A percentile compares a stretch with the other conserved stretches of the same genome.
Evolutionary conservation across 2,113 vertebrate species (phyloP).

Genomic region (Paradoxurus hermaphroditus): DNA sequence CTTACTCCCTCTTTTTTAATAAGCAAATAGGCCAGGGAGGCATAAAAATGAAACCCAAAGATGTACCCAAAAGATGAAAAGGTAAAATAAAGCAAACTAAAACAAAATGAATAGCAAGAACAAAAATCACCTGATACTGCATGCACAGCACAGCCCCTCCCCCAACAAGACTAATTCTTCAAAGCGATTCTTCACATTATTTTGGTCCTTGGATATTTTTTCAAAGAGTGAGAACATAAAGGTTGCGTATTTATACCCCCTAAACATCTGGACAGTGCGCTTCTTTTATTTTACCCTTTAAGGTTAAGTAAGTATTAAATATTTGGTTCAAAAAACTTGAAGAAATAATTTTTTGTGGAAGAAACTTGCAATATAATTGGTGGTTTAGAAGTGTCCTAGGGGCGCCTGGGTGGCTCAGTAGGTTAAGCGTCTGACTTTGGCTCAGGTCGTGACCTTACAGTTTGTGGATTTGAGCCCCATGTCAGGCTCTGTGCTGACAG

Average conservation of each 20-base stretch:
- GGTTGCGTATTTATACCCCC: background rate
- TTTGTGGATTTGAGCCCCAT: too few relatives aligned
- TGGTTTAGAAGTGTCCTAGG: background rate
- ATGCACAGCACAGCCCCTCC: too few relatives aligned
- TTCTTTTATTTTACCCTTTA: background rate
- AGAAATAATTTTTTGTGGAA: background rate
- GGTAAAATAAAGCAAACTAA: background rate
- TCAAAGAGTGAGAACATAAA: background rate
- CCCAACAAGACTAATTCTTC: background rate
- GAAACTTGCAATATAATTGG: background rate
- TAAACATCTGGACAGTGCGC: background rate
- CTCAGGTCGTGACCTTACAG: too few relatives aligned
- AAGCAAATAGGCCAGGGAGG: background rate
- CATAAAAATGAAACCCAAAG: constrained; percentile 18
- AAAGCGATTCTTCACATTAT: background rate
- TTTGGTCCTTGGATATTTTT: background rate
- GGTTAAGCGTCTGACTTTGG: too few relatives aligned
- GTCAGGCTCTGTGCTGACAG: too few relatives aligned
- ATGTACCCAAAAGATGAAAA: background rate
- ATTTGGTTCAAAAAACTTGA: background rate
- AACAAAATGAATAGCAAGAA: background rate
- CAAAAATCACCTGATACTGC: background rate
- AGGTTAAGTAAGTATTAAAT: background rate
- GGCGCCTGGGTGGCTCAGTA: too few relatives aligned
- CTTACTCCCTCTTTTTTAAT: background rate